Evolutionary conservation across 2,797 vertebrate species (phyloP).

Genomic region (Neostethus bicornis): DNA sequence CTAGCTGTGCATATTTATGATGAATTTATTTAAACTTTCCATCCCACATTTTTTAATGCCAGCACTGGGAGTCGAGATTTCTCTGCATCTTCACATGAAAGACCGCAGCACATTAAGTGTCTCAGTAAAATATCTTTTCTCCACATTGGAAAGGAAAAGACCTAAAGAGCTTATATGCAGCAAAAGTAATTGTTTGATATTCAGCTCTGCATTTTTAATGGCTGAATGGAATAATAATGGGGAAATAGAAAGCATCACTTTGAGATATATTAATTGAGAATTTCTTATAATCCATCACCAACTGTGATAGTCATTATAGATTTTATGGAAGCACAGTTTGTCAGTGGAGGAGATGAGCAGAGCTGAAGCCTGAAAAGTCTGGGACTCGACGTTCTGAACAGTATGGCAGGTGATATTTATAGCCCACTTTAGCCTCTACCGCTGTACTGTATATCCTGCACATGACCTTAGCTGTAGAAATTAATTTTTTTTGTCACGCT

Average conservation of each 20-base stretch:
- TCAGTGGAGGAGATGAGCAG: constrained; percentile 24
- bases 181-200: background rate
- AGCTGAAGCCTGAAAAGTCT: constrained; percentile 21
- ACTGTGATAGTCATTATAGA: background rate
- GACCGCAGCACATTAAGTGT: background rate
- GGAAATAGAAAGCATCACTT: constrained; percentile 9
- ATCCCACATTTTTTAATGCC: background rate
- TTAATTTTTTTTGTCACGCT: constrained; percentile 30
- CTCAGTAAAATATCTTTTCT: background rate
- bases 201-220: constrained; percentile 22
- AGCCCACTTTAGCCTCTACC: constrained; percentile 27
- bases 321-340: constrained; percentile 13
- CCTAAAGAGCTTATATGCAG: constrained; percentile 1
- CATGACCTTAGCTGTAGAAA: constrained; percentile 38
- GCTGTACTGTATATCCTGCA: constrained; percentile 35
- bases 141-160: constrained; percentile 2
- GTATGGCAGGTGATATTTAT: constrained; percentile 52
- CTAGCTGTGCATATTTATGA: constrained; percentile 2
- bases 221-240: background rate
- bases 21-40: constrained; percentile 3
- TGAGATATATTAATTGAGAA: constrained; percentile 10
- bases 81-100: constrained; percentile 8
- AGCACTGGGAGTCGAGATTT: background rate
- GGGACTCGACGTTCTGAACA: constrained; percentile 37
- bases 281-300: constrained; percentile 14